These are phyloP conservation scores for Catocala fraxini DNA, from an alignment of 2,888 invertebrate species.

Conservation along the genomic window DNA sequence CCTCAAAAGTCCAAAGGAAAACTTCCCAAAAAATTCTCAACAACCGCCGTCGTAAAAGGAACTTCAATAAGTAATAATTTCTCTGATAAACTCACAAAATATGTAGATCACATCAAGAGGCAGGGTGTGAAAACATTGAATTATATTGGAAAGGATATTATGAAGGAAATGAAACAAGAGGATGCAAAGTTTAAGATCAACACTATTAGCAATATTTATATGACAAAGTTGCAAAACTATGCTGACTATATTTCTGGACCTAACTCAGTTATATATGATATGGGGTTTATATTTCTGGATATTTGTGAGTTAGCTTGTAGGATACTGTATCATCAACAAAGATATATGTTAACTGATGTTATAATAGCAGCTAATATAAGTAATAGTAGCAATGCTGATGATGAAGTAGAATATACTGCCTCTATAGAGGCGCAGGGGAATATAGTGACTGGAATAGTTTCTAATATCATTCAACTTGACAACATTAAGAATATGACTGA, in stretches of 20 bases:
- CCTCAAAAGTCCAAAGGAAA: too few relatives aligned
- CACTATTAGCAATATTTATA: too few relatives aligned
- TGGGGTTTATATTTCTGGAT: conserved; percentile 10
- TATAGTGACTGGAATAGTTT: too few relatives aligned
- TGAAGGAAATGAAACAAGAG: background rate
- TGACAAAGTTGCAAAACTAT: background rate
- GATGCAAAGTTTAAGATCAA: too few relatives aligned
- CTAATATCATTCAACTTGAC: too few relatives aligned
- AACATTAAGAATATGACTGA: background rate
- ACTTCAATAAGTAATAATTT: too few relatives aligned
- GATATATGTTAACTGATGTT: background rate
- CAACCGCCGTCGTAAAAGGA: too few relatives aligned
- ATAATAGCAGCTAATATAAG: background rate
- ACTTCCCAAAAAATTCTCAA: too few relatives aligned
- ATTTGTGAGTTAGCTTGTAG: conserved; percentile 8
- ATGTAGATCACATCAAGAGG: background rate
- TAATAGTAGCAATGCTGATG: background rate
- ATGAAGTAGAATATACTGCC: too few relatives aligned
- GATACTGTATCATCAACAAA: background rate
- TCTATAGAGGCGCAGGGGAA: too few relatives aligned
- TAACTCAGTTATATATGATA: background rate
- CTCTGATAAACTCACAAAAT: too few relatives aligned
- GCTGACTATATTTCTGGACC: background rate
- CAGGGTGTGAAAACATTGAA: background rate
- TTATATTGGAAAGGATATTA: background rate